Evolutionary conservation across 2,888 invertebrate species (phyloP).

Genomic region (Slavum lentiscoides): DNA sequence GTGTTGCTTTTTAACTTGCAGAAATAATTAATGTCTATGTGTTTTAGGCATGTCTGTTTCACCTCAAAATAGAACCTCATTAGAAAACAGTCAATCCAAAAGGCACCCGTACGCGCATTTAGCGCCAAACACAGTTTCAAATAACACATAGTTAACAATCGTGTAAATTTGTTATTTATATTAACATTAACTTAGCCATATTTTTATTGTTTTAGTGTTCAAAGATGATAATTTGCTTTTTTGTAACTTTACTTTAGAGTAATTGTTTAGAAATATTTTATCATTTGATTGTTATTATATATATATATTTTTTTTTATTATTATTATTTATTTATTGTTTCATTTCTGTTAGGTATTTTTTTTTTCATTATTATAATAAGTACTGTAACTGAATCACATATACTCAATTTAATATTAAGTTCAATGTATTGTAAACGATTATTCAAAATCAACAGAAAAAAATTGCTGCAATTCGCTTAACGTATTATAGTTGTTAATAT

Average conservation of each 20-base stretch:
- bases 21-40: background rate
- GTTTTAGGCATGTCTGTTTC: constrained; percentile 46
- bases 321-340: constrained; percentile 11
- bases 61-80: constrained; percentile 49
- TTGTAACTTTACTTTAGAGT: constrained; percentile 39
- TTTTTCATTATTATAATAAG: constrained; percentile 39
- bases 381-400: constrained; percentile 28
- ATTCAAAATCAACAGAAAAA: constrained; percentile 7
- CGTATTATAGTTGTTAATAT: constrained; percentile 2
- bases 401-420: constrained; percentile 40
- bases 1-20: background rate
- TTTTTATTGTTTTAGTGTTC: constrained; percentile 39
- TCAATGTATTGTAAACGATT: constrained; percentile 17
- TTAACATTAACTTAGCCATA: constrained; percentile 49
- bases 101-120: constrained; percentile 38
- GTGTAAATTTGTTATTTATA: constrained; percentile 22
- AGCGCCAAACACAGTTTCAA: constrained; percentile 37
- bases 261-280: constrained; percentile 34
- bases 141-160: constrained; percentile 27
- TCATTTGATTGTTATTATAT: constrained; percentile 47
- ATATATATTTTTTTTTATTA: constrained; percentile 23
- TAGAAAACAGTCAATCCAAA: constrained; percentile 48
- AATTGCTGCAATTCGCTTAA: background rate
- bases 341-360: constrained; percentile 27
- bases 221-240: constrained; percentile 46